Conservation (phyloP, 2,113 vertebrate genomes). For the Bufo gargarizans region DNA sequence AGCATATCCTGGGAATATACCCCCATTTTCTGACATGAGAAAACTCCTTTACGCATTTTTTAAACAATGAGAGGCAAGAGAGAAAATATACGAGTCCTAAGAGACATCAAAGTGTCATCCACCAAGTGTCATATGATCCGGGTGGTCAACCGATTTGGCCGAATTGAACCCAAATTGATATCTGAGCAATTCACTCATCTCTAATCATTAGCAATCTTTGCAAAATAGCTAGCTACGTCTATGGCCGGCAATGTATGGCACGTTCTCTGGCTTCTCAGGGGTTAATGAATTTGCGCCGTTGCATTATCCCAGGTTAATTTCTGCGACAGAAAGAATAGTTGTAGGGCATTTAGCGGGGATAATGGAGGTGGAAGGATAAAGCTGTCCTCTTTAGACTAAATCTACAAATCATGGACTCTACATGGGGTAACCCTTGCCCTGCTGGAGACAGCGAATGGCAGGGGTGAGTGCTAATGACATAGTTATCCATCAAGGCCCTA, state of each 20-base stretch:
- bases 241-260: not conserved
- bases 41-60: too few species aligned
- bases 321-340: conserved; percentile 1
- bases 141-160: too few species aligned
- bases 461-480: conserved; percentile 72
- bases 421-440: conserved; percentile 62
- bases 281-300: not conserved
- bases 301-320: not conserved
- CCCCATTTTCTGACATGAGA: too few species aligned
- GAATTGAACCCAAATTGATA: too few species aligned
- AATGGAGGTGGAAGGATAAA: conserved; percentile 36
- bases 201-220: too few species aligned
- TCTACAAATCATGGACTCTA: conserved; percentile 65
- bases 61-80: too few species aligned
- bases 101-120: too few species aligned
- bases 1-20: too few species aligned
- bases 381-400: conserved; percentile 46
- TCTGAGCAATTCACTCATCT: too few species aligned
- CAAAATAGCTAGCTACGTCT: not conserved
- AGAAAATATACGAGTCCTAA: too few species aligned
- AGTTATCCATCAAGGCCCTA: conserved; percentile 75
- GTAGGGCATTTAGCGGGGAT: not conserved
- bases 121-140: too few species aligned
- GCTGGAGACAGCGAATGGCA: conserved; percentile 67
- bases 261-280: not conserved